Conservation (phyloP, 2,888 invertebrate genomes). For the Pachycephus smyrnensis region DNA sequence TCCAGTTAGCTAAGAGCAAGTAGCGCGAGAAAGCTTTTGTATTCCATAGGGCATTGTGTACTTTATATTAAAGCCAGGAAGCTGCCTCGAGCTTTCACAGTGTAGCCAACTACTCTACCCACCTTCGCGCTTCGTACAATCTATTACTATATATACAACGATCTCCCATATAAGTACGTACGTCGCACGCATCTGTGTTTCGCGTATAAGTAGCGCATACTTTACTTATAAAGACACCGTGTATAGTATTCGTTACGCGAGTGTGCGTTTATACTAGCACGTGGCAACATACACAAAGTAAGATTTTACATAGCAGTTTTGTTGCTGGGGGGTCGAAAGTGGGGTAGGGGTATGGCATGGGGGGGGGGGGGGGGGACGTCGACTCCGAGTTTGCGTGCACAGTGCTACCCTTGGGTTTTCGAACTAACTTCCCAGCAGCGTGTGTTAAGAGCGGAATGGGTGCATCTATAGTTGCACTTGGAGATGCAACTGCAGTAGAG, state of each 20-base stretch:
- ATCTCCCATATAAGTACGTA: not conserved
- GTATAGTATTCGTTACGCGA: not conserved
- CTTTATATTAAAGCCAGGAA: conserved; percentile 31
- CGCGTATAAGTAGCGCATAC: not conserved
- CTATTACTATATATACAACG: not conserved
- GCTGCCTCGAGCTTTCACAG: not conserved
- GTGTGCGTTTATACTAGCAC: not conserved
- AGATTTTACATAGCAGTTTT: not conserved
- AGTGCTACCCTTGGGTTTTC: not conserved
- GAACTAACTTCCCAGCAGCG: not conserved
- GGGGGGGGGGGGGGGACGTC: not conserved
- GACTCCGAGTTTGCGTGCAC: not conserved
- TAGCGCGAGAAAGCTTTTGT: conserved; percentile 34
- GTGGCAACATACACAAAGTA: not conserved
- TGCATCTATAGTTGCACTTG: not conserved
- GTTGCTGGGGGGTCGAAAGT: not conserved
- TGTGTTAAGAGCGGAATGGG: not conserved
- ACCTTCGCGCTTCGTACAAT: too few relatives aligned
- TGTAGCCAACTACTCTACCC: not conserved
- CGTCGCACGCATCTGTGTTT: not conserved
- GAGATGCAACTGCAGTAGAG: not conserved
- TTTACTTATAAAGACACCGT: not conserved
- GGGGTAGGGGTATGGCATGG: not conserved
- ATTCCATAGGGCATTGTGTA: conserved; percentile 36
- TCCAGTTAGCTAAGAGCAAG: conserved; percentile 34